phyloP scores from a whole-genome alignment of 1,140 invertebrate genomes.

The Battus philenor region DNA sequence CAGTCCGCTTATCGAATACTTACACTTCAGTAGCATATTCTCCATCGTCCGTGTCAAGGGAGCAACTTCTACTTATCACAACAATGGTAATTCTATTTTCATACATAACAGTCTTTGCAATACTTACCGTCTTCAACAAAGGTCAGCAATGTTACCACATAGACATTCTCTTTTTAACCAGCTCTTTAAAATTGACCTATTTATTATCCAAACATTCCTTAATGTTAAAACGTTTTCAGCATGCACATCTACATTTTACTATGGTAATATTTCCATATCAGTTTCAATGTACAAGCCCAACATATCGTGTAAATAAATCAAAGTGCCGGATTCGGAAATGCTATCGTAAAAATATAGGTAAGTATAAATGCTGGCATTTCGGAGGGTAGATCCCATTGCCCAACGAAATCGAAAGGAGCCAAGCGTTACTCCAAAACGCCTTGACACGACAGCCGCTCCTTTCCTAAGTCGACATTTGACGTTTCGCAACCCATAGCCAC shows the following conservation, averaged over 20 bases:
- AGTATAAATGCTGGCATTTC: conserved; percentile 32
- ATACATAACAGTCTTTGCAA: conserved; percentile 13
- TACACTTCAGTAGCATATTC: no score
- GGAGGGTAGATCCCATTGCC: conserved; percentile 44
- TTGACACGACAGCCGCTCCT: conserved; percentile 47
- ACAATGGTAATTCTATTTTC: conserved; percentile 11
- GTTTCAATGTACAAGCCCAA: neutral
- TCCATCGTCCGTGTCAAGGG: no score
- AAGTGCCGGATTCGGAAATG: conserved; percentile 6
- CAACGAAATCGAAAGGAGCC: conserved; percentile 48
- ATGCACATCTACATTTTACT: no score
- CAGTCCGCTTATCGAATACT: no score
- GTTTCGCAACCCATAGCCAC: conserved; percentile 33
- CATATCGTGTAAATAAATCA: neutral
- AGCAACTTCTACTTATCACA: conserved; percentile 9
- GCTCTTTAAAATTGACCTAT: conserved; percentile 1
- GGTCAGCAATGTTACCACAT: conserved; percentile 9
- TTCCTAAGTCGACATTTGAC: conserved; percentile 50
- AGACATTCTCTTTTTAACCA: conserved; percentile 14
- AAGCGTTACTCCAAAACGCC: conserved; percentile 27
- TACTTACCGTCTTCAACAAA: conserved; percentile 8
- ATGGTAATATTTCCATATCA: neutral
- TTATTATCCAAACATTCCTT: neutral
- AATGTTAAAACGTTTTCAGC: no score
- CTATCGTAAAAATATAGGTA: conserved; percentile 5